These are phyloP conservation scores for Lordiphosa clarofinis DNA, from an alignment of 1,140 invertebrate species.

Conservation along the genomic window DNA sequence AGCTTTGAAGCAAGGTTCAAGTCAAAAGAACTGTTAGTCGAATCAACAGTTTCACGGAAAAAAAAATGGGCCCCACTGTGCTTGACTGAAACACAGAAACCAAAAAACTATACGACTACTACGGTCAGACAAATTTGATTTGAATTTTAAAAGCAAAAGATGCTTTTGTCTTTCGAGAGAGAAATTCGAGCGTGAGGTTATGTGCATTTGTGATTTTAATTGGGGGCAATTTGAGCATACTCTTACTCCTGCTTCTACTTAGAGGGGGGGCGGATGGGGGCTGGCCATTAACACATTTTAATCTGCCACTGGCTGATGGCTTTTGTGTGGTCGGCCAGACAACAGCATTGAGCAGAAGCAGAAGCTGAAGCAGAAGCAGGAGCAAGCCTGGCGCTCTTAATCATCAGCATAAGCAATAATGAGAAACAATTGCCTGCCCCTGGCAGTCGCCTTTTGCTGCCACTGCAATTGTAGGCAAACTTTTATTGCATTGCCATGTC, in stretches of 20 bases:
- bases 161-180: conserved; percentile 7
- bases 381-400: conserved; percentile 50
- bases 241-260: background rate
- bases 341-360: background rate
- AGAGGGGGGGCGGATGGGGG: background rate
- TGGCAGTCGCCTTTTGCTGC: conserved; percentile 45
- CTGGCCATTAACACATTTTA: conserved; percentile 74
- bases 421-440: conserved; percentile 62
- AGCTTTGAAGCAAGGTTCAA: too few species aligned
- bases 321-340: conserved; percentile 53
- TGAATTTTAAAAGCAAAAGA: conserved; percentile 38
- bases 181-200: conserved; percentile 30
- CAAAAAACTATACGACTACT: conserved; percentile 1
- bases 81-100: too few species aligned
- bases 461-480: conserved; percentile 61
- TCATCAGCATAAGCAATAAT: conserved; percentile 76
- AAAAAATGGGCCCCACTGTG: too few species aligned
- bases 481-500: conserved; percentile 78
- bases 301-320: conserved; percentile 67
- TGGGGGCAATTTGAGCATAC: conserved; percentile 61
- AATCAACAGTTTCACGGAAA: too few species aligned
- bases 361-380: background rate
- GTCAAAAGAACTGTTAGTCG: too few species aligned
- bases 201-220: conserved; percentile 64
- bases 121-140: conserved; percentile 23